A percentile compares a stretch with the other conserved stretches of the same genome.
phyloP scores from a whole-genome alignment of 2,888 invertebrate species.

The Siphonodentalium dalli region DNA sequence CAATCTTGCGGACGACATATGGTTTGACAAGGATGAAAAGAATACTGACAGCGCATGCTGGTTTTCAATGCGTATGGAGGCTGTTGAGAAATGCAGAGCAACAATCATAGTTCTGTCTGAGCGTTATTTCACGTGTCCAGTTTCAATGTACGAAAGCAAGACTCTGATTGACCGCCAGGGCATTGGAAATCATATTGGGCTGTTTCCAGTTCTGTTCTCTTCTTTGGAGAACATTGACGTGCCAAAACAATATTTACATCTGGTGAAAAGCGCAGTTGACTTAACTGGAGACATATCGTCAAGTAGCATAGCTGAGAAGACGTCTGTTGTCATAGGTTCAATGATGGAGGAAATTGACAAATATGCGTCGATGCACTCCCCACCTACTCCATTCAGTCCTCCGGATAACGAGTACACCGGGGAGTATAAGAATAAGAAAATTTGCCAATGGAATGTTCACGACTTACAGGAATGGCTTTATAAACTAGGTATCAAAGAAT shows the following conservation, averaged over 20 bases:
- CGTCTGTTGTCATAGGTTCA: constrained; percentile 58
- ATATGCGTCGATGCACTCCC: constrained; percentile 49
- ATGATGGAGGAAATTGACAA: constrained; percentile 59
- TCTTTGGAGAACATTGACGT: constrained; percentile 47
- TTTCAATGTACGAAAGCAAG: constrained; percentile 60
- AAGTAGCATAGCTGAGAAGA: constrained; percentile 57
- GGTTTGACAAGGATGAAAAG: constrained; percentile 64
- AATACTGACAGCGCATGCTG: constrained; percentile 61
- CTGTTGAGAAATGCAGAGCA: constrained; percentile 59
- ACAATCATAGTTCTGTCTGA: constrained; percentile 58
- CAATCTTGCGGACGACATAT: constrained; percentile 61
- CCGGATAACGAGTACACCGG: constrained; percentile 57
- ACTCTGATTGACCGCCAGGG: constrained; percentile 53
- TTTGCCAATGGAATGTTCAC: constrained; percentile 56
- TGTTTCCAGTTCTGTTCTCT: constrained; percentile 52
- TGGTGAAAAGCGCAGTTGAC: constrained; percentile 46
- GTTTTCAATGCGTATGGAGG: constrained; percentile 62
- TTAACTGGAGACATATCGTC: constrained; percentile 40
- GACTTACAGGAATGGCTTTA: constrained; percentile 64
- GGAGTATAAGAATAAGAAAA: constrained; percentile 57
- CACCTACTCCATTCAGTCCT: constrained; percentile 39
- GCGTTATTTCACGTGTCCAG: constrained; percentile 58
- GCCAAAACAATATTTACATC: constrained; percentile 40
- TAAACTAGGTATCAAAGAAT: constrained; percentile 61
- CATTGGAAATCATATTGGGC: constrained; percentile 41